These are phyloP conservation scores for Actinopyga echinites DNA, from an alignment of 53 echinoderm and acorn worm species.

Conservation along the genomic window DNA sequence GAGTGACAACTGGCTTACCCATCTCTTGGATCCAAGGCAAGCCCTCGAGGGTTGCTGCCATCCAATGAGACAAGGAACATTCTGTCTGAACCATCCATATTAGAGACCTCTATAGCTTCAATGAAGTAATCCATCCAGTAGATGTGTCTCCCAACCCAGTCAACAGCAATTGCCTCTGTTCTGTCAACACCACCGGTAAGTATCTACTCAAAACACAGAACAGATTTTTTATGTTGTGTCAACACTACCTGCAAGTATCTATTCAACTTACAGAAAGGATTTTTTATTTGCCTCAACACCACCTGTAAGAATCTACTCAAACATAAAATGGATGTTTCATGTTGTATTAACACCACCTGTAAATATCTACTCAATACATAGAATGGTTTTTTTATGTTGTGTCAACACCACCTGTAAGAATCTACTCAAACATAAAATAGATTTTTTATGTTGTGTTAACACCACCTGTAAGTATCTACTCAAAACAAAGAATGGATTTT, in stretches of 20 bases:
- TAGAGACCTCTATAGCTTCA: conserved; percentile 56
- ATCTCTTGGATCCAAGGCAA: conserved; percentile 68
- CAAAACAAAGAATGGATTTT: not conserved
- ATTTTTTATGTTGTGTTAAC: conserved; percentile 16
- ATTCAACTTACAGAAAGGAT: too few species aligned
- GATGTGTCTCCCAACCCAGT: conserved; percentile 72
- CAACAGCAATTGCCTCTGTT: conserved; percentile 55
- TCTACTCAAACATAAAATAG: too few species aligned
- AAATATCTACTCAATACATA: too few species aligned
- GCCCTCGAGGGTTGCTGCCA: conserved; percentile 13
- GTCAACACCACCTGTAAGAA: too few species aligned
- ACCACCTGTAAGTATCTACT: conserved; percentile 56
- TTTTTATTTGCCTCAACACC: too few species aligned
- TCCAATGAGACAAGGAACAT: conserved; percentile 50
- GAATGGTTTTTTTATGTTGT: too few species aligned
- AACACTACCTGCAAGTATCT: too few species aligned
- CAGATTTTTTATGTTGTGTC: too few species aligned
- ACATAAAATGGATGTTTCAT: too few species aligned
- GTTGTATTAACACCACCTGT: too few species aligned
- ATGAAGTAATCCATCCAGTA: conserved; percentile 61
- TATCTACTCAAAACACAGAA: conserved; percentile 22
- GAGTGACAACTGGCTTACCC: too few species aligned
- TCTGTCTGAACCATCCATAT: conserved; percentile 51
- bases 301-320: too few species aligned
- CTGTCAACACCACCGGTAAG: conserved; percentile 48